phyloP scores from a whole-genome alignment of 2,113 vertebrate species.

The Ranitomeya imitator region DNA sequence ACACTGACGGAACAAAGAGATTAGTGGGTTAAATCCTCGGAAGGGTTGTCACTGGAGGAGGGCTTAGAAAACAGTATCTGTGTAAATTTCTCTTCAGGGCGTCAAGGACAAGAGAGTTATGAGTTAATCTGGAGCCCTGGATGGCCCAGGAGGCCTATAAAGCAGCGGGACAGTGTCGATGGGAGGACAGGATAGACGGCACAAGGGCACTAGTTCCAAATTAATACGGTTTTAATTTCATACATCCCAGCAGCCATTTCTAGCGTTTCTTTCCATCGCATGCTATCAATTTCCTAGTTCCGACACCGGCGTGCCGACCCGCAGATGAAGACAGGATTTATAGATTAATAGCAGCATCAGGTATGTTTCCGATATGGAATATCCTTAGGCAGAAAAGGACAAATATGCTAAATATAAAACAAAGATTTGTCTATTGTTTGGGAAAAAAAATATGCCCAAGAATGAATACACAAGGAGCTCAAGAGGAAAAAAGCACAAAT shows the following conservation, averaged over 20 bases:
- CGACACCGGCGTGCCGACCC: constrained; percentile 45
- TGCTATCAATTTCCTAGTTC: constrained; percentile 50
- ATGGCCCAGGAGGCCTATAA: constrained; percentile 67
- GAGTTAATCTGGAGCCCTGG: constrained; percentile 67
- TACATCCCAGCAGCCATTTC: constrained; percentile 34
- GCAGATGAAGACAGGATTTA: background rate
- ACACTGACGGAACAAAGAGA: constrained; percentile 10
- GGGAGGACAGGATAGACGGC: constrained; percentile 57
- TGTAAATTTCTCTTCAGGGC: constrained; percentile 65
- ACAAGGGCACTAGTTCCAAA: constrained; percentile 61
- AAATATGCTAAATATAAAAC: background rate
- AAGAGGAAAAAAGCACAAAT: too few species aligned
- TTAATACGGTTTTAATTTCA: constrained; percentile 60
- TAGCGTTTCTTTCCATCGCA: constrained; percentile 27
- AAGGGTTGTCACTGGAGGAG: constrained; percentile 44
- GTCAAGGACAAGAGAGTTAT: constrained; percentile 68
- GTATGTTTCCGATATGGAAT: background rate
- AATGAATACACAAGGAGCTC: background rate
- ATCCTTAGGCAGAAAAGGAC: background rate
- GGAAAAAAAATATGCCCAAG: background rate
- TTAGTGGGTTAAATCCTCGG: constrained; percentile 51
- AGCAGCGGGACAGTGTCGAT: constrained; percentile 60
- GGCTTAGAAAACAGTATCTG: constrained; percentile 67
- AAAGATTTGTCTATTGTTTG: background rate
- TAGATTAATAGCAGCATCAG: constrained; percentile 30